These are phyloP conservation scores for Babylonia areolata DNA, from an alignment of 1,140 invertebrate genomes.

Conservation along the genomic window DNA sequence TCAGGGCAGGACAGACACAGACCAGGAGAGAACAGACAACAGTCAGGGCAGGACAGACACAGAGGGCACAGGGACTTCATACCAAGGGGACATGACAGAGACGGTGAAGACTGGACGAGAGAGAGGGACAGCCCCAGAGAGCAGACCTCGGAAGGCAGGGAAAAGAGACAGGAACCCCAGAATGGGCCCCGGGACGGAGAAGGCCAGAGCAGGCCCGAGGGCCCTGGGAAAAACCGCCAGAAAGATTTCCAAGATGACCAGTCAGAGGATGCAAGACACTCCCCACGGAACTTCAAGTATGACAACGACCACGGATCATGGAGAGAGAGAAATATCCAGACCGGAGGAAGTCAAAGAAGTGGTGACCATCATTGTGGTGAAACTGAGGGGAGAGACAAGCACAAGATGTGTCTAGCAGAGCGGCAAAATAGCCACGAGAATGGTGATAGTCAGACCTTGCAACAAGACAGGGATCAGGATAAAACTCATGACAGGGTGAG, in stretches of 20 bases:
- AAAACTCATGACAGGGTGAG: neutral
- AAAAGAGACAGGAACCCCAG: neutral
- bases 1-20: neutral
- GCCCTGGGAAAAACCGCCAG: neutral
- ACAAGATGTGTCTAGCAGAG: neutral
- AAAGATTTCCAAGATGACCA: neutral
- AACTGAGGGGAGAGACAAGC: neutral
- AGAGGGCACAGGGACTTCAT: neutral
- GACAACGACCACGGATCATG: neutral
- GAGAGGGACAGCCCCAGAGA: neutral
- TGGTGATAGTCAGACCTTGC: neutral
- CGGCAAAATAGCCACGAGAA: neutral
- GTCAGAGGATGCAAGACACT: too few relatives aligned
- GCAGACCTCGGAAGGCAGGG: neutral
- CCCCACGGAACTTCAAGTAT: too few relatives aligned
- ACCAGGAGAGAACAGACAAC: neutral
- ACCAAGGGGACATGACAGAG: neutral
- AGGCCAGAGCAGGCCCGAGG: neutral
- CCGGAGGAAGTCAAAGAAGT: too few relatives aligned
- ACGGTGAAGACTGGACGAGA: neutral
- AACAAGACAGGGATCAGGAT: neutral
- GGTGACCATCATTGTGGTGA: neutral
- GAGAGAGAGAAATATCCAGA: neutral
- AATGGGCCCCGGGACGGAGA: neutral
- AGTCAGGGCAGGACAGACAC: neutral